Evolutionary conservation across 2,888 invertebrate genomes (phyloP).

Genomic region (Drosophila falleni): DNA sequence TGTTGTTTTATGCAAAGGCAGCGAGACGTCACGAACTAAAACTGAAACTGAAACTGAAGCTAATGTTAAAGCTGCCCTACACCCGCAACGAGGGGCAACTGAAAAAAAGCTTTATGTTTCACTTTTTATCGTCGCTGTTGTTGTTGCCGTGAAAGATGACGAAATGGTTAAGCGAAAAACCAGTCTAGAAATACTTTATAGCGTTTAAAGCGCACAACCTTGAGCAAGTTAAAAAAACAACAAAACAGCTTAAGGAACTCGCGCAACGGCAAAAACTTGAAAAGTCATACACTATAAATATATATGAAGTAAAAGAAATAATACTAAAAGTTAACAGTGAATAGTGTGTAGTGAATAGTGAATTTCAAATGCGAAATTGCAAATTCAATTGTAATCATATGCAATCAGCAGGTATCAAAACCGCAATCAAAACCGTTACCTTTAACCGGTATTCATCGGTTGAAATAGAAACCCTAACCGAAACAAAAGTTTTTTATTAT

Average conservation of each 20-base stretch:
- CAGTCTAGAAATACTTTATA: conserved; percentile 72
- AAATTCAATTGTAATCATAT: conserved; percentile 53
- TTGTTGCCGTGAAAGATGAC: conserved; percentile 63
- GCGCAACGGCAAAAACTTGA: conserved; percentile 18
- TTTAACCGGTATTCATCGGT: no score
- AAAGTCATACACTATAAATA: conserved; percentile 3
- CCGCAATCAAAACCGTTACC: no score
- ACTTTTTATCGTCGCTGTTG: conserved; percentile 33
- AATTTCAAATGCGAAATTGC: conserved; percentile 50
- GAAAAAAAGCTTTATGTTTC: conserved; percentile 42
- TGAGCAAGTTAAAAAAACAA: conserved; percentile 65
- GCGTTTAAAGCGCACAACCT: conserved; percentile 64
- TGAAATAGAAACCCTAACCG: no score
- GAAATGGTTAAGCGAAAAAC: conserved; percentile 77
- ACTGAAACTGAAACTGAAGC: conserved; percentile 19
- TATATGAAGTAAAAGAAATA: conserved; percentile 30
- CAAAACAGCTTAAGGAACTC: conserved; percentile 59
- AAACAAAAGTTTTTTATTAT: no score
- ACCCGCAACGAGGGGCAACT: conserved; percentile 41
- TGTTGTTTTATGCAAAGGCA: conserved; percentile 56
- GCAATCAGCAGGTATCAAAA: conserved; percentile 26
- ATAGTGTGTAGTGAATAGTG: conserved; percentile 18
- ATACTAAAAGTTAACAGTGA: conserved; percentile 6
- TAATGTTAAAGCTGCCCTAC: conserved; percentile 34
- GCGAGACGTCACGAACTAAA: conserved; percentile 52